phyloP scores from a whole-genome alignment of 2,888 invertebrate species.

The Xestia xanthographa region DNA sequence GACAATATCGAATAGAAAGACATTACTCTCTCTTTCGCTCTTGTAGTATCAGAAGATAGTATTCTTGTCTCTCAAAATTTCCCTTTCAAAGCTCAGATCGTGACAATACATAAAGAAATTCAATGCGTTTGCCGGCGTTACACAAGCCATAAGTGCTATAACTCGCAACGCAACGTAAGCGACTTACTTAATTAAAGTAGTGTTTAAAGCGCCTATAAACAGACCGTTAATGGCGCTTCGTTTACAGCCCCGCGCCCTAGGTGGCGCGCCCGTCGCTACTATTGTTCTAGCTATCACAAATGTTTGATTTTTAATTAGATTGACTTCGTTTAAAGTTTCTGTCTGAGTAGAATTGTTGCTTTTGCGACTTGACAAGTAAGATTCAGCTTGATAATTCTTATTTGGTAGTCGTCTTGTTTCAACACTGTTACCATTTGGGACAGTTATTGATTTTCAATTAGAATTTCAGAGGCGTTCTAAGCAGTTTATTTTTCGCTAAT shows the following conservation, averaged over 20 bases:
- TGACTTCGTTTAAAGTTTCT: conserved; percentile 14
- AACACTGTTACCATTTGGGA: background rate
- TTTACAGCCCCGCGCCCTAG: conserved; percentile 81
- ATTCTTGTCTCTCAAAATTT: conserved; percentile 35
- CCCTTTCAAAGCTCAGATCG: conserved; percentile 41
- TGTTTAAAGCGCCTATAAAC: conserved; percentile 85
- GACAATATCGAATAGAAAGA: background rate
- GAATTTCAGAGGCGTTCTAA: background rate
- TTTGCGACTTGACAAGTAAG: background rate
- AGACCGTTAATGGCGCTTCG: conserved; percentile 79
- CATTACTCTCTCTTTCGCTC: conserved; percentile 25
- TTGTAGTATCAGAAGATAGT: conserved; percentile 1
- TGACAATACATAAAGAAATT: conserved; percentile 45
- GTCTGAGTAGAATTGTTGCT: background rate
- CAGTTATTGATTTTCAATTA: background rate
- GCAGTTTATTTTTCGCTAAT: background rate
- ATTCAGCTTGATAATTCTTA: conserved; percentile 12
- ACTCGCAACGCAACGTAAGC: conserved; percentile 43
- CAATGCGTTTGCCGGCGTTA: conserved; percentile 43
- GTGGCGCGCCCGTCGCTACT: conserved; percentile 78
- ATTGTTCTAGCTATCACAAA: conserved; percentile 46
- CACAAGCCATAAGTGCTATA: conserved; percentile 49
- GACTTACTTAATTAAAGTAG: conserved; percentile 85
- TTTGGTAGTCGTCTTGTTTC: background rate
- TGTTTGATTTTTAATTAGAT: conserved; percentile 49